Conservation (phyloP, 2,113 vertebrate species). For the Scytalopus superciliaris region DNA sequence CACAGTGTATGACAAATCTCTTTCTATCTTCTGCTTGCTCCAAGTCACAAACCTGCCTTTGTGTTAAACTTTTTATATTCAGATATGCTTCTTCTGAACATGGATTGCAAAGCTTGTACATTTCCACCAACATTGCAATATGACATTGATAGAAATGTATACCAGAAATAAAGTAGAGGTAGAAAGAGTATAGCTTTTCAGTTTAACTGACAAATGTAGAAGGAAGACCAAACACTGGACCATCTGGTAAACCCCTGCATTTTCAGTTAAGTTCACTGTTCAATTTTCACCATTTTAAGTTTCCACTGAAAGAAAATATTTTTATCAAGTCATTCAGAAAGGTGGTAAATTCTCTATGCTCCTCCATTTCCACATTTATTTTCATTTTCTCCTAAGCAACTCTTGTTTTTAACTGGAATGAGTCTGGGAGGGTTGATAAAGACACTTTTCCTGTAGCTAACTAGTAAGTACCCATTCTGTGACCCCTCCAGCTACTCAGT, state of each 20-base stretch:
- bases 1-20: background rate
- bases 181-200: background rate
- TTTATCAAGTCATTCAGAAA: background rate
- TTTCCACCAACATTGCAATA: background rate
- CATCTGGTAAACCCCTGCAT: background rate
- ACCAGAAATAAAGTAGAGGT: background rate
- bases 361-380: background rate
- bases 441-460: background rate
- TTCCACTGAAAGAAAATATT: background rate
- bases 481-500: background rate
- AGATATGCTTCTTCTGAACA: background rate
- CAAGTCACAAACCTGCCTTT: background rate
- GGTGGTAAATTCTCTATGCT: background rate
- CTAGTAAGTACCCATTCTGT: background rate
- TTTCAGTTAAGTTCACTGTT: background rate
- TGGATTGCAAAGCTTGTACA: background rate
- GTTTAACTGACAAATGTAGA: background rate
- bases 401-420: background rate
- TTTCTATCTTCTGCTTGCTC: background rate
- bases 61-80: background rate
- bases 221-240: background rate
- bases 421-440: background rate
- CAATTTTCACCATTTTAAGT: background rate
- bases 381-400: background rate
- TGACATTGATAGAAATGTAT: background rate